These are phyloP conservation scores for Petromus typicus DNA, from an alignment of 2,113 vertebrate genomes.

Conservation along the genomic window DNA sequence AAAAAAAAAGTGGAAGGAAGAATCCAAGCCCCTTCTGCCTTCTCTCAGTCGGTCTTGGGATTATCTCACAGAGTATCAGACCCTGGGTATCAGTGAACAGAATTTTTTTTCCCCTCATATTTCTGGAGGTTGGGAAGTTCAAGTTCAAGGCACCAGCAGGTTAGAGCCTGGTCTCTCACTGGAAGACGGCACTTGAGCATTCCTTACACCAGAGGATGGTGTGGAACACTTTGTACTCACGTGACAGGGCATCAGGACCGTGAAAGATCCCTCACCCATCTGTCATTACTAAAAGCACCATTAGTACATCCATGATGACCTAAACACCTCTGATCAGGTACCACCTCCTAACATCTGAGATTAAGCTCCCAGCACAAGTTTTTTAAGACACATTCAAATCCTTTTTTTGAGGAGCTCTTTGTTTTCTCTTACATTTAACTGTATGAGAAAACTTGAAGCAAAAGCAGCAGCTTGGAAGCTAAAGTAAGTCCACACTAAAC, in stretches of 20 bases:
- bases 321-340: not conserved
- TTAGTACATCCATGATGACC: not conserved
- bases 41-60: not conserved
- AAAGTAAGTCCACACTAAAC: not conserved
- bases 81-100: not conserved
- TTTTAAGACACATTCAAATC: not conserved
- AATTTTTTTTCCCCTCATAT: not conserved
- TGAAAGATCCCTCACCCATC: not conserved
- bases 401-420: not conserved
- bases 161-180: not conserved
- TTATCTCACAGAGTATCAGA: not conserved
- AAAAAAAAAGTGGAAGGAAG: not conserved
- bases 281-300: not conserved
- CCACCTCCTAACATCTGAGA: not conserved
- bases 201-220: not conserved
- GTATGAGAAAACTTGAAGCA: not conserved
- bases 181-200: not conserved
- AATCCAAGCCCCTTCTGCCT: too few relatives aligned
- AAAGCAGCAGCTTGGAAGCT: not conserved
- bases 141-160: not conserved
- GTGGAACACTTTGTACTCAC: fast-evolving
- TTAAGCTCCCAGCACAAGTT: not conserved
- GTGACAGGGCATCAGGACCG: too few relatives aligned
- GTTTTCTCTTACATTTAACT: not conserved
- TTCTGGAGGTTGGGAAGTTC: not conserved